Conservation (phyloP, 2,113 vertebrate species). For the Amphiprion ocellaris region DNA sequence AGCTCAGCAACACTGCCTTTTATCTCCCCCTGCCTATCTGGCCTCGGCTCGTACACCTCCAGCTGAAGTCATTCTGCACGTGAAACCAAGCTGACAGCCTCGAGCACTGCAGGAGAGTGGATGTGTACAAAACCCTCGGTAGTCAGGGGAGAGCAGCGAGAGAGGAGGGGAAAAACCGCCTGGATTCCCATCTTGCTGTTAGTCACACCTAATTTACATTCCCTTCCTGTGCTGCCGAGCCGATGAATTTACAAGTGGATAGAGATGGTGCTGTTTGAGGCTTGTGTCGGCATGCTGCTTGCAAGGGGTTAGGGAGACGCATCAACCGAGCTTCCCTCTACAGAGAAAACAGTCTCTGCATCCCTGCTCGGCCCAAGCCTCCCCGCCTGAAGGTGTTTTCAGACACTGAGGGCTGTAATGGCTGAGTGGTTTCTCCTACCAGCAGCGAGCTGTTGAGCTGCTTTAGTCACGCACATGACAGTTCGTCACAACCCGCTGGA, state of each 20-base stretch:
- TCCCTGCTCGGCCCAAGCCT: slow-evolving; percentile 62
- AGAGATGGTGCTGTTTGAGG: slow-evolving; percentile 74
- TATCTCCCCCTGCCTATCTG: slow-evolving; percentile 53
- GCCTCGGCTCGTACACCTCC: slow-evolving; percentile 55
- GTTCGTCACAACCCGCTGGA: slow-evolving; percentile 68
- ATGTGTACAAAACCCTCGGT: slow-evolving; percentile 74
- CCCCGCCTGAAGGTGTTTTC: slow-evolving; percentile 72
- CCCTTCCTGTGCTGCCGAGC: slow-evolving; percentile 72
- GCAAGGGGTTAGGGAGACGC: slow-evolving; percentile 64
- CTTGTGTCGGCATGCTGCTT: slow-evolving; percentile 77
- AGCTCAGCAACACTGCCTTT: slow-evolving; percentile 45
- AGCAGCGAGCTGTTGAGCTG: slow-evolving; percentile 56
- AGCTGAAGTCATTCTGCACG: slow-evolving; percentile 65
- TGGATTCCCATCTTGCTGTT: slow-evolving; percentile 78
- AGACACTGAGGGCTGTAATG: slow-evolving; percentile 73
- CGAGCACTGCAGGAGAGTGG: slow-evolving; percentile 70
- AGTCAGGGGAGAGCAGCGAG: slow-evolving; percentile 66
- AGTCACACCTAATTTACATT: slow-evolving; percentile 83
- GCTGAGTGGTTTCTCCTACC: slow-evolving; percentile 73
- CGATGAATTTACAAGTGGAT: slow-evolving; percentile 79
- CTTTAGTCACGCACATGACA: slow-evolving; percentile 76
- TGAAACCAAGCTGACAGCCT: slow-evolving; percentile 70
- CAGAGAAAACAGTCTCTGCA: slow-evolving; percentile 64
- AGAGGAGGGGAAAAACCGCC: slow-evolving; percentile 55
- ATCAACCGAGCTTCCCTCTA: slow-evolving; percentile 61